phyloP scores from a whole-genome alignment of 2,888 invertebrate genomes.

The Heteromurus nitidus region DNA sequence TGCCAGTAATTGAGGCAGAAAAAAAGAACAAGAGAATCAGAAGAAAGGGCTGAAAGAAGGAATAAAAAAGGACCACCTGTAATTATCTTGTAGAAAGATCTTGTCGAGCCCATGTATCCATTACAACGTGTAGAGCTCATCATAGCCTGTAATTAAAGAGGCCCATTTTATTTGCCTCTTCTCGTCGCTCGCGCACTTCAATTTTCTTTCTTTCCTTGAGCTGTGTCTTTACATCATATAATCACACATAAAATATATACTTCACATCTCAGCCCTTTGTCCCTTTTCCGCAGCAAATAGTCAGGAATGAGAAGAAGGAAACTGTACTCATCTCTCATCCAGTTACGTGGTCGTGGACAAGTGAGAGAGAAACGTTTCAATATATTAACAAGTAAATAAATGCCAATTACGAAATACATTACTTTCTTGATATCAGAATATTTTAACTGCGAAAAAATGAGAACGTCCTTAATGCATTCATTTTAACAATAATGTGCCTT shows the following conservation, averaged over 20 bases:
- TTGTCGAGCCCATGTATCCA: slow-evolving; percentile 72
- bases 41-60: slow-evolving; percentile 59
- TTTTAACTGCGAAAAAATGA: too few relatives aligned
- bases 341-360: too few relatives aligned
- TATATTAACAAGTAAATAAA: too few relatives aligned
- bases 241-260: slow-evolving; percentile 57
- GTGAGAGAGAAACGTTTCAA: neutral
- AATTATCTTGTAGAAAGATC: slow-evolving; percentile 73
- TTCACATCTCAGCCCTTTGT: slow-evolving; percentile 38
- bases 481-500: too few relatives aligned
- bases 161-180: slow-evolving; percentile 69
- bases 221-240: slow-evolving; percentile 56
- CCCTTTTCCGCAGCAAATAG: slow-evolving; percentile 48
- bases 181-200: slow-evolving; percentile 62
- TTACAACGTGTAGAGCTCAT: slow-evolving; percentile 66
- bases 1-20: slow-evolving; percentile 51
- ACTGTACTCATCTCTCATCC: too few relatives aligned
- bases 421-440: too few relatives aligned
- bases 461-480: too few relatives aligned
- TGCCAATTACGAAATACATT: too few relatives aligned
- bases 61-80: slow-evolving; percentile 71
- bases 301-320: neutral
- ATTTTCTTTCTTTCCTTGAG: slow-evolving; percentile 56
- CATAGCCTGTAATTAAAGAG: slow-evolving; percentile 72
- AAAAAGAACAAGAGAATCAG: slow-evolving; percentile 30